These are phyloP conservation scores for Eupithecia exiguata DNA, from an alignment of 2,888 invertebrate species.

Conservation along the genomic window DNA sequence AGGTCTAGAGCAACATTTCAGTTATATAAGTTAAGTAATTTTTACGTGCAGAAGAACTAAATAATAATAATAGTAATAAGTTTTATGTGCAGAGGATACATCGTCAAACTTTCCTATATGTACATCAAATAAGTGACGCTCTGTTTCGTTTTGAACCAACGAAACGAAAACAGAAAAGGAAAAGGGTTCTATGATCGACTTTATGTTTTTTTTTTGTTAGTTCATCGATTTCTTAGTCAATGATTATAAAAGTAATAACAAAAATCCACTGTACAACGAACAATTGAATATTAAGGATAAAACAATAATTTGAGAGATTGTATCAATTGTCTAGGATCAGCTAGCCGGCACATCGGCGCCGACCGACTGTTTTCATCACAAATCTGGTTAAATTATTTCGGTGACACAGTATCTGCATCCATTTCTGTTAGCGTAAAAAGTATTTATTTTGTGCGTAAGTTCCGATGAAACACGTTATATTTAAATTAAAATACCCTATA, in stretches of 20 bases:
- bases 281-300: neutral
- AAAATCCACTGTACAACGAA: neutral
- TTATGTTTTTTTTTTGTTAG: too few relatives aligned
- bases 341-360: neutral
- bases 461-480: constrained; percentile 6
- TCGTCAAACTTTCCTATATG: too few relatives aligned
- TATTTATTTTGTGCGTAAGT: constrained; percentile 24
- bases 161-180: too few relatives aligned
- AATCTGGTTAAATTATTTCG: constrained; percentile 6
- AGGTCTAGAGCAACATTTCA: neutral
- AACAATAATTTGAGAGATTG: neutral
- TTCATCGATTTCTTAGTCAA: too few relatives aligned
- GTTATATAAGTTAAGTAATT: neutral
- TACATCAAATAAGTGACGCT: too few relatives aligned
- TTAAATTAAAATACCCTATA: neutral
- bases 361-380: constrained; percentile 8
- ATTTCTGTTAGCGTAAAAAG: constrained; percentile 27
- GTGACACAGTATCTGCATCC: constrained; percentile 32
- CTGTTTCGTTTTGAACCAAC: too few relatives aligned
- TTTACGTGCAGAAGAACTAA: too few relatives aligned
- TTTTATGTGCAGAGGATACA: too few relatives aligned
- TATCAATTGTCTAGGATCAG: neutral
- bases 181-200: too few relatives aligned
- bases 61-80: too few relatives aligned
- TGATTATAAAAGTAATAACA: too few relatives aligned